Base-by-base conservation (phyloP, 2,888 invertebrate genomes). In the Hydropsyche betteni region DNA sequence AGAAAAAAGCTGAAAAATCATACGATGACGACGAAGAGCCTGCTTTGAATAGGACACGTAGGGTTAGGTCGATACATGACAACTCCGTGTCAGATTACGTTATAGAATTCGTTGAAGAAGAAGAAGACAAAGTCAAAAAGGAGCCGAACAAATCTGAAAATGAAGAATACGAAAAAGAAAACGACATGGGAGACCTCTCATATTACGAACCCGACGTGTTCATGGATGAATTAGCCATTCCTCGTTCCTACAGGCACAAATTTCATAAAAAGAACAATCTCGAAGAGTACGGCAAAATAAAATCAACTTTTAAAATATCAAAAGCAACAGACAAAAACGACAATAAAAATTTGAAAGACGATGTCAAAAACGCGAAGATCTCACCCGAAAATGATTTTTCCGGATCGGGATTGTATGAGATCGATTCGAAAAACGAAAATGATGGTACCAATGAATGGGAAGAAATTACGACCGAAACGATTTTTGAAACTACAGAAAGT, bases 181-280 rank as follows among this genome's bases (percentile, higher is more conserved):
- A 80, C 61, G 80, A 80, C 53, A 76, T 79, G 78, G 79, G 79
- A n/a, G 79, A 79, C 68, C 53, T 79, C 16, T 76, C 79, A 34
- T 79, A 76, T 51, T 76, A 76, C 68, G 76, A 76, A 58, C 76
- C 76, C 2, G 76, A 79, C 51, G 74, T 74, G 10, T 77, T 74
- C 36, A n/a, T 74, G 33, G 74, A 74, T 5, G 76, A 76, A 53
- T 71, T 36, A 68, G 50, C 64, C 8, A 76, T 74, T 12, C 74
- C 64, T n/a, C 36, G 16, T 6, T 50, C 33, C 52, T 61, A n/a
- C 12, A 51, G 75, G 51, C 70, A 70, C 36, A 70, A 53, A 24
- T 53, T 53, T 34, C 33, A 70, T n/a, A 53, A 70, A 24, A 7
- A 7, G 6, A n/a, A 14, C 7, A 44, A 44, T 7, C 7, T 6